Evolutionary conservation across 1,140 invertebrate species (phyloP).

Genomic region (Danaus melanippus): DNA sequence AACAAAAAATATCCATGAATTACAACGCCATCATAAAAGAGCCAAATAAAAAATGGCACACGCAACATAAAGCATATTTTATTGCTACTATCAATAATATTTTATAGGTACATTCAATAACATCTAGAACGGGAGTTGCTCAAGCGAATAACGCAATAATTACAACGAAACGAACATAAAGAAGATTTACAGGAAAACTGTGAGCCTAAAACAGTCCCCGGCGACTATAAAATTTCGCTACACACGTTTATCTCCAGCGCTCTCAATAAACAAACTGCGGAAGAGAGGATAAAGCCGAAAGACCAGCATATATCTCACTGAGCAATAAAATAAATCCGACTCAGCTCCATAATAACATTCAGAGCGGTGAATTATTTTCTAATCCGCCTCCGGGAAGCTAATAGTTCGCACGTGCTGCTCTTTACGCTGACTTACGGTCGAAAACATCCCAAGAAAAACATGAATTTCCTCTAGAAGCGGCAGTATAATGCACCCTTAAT

Average conservation of each 20-base stretch:
- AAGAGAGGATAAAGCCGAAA: conserved; percentile 57
- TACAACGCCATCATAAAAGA: conserved; percentile 41
- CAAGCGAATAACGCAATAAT: conserved; percentile 63
- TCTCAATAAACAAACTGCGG: conserved; percentile 58
- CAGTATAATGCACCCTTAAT: conserved; percentile 60
- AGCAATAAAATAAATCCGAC: conserved; percentile 68
- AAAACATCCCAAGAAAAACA: conserved; percentile 68
- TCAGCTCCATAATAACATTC: conserved; percentile 64
- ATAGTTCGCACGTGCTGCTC: conserved; percentile 67
- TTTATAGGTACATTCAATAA: conserved; percentile 65
- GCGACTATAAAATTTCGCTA: conserved; percentile 53
- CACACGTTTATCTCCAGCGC: conserved; percentile 42
- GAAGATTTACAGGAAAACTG: conserved; percentile 58
- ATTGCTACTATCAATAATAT: conserved; percentile 61
- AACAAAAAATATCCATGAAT: conserved; percentile 34
- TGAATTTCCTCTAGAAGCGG: conserved; percentile 50
- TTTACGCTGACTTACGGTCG: conserved; percentile 53
- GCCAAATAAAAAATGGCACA: conserved; percentile 43
- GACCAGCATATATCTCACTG: conserved; percentile 57
- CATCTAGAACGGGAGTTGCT: conserved; percentile 44
- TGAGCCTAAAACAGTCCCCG: conserved; percentile 31
- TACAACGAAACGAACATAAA: conserved; percentile 51
- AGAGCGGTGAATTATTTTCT: conserved; percentile 68
- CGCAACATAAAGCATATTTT: conserved; percentile 58
- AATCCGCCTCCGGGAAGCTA: conserved; percentile 61